A percentile compares a stretch with the other conserved stretches of the same genome.
Evolutionary conservation across 64 coral and sea anemone species (phyloP).

Genomic region (Montipora efflorescens): DNA sequence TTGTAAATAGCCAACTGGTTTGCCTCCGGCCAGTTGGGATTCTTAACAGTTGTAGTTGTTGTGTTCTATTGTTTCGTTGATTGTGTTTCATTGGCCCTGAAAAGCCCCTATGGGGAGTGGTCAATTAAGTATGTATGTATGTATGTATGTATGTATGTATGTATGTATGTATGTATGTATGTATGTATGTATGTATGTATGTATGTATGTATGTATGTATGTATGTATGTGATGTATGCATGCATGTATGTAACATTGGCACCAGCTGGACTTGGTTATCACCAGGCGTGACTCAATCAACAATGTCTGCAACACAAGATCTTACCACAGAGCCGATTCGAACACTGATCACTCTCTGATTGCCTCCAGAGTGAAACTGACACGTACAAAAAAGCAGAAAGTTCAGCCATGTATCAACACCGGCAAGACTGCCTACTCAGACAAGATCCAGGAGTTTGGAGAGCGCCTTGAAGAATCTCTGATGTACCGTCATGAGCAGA

Average conservation of each 20-base stretch:
- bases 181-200: no score
- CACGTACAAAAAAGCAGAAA: slow-evolving; percentile 9
- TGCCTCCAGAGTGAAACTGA: not conserved
- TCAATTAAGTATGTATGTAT: no score
- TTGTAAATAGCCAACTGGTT: no score
- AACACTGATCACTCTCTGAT: slow-evolving; percentile 49
- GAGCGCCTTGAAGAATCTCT: slow-evolving; percentile 25
- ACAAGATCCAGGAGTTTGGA: not conserved
- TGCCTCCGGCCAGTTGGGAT: no score
- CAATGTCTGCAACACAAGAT: slow-evolving; percentile 12
- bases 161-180: no score
- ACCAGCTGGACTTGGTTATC: slow-evolving; percentile 25
- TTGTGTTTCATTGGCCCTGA: no score
- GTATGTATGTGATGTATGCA: no score
- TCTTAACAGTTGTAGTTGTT: no score
- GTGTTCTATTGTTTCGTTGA: no score
- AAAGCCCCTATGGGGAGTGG: no score
- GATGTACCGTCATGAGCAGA: not conserved
- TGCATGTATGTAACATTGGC: not conserved
- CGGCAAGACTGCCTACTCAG: not conserved
- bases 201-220: no score
- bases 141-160: no score
- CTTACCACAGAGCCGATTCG: slow-evolving; percentile 38
- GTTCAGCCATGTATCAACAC: slow-evolving; percentile 48
- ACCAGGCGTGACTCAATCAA: not conserved